Conservation (phyloP, 2,888 invertebrate genomes). For the Augochlorella aurata region DNA sequence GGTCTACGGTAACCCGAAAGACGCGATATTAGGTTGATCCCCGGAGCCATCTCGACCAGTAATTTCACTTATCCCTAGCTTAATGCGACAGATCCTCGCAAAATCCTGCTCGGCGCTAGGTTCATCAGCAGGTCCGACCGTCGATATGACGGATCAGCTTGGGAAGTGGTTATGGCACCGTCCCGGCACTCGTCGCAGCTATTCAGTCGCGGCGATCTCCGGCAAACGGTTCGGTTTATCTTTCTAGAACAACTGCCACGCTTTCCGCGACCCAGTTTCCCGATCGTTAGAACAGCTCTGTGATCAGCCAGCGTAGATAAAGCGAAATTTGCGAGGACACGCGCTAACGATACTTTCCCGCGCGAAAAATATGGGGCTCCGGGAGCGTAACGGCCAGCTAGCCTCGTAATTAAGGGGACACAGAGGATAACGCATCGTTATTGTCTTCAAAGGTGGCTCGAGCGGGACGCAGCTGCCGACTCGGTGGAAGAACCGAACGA, state of each 20-base stretch:
- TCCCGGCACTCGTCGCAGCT: not conserved
- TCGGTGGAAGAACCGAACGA: not conserved
- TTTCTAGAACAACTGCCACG: not conserved
- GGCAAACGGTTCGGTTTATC: not conserved
- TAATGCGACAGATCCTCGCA: not conserved
- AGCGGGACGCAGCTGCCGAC: not conserved
- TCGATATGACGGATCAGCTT: constrained; percentile 8
- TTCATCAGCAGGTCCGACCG: not conserved
- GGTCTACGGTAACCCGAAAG: not conserved
- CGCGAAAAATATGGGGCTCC: not conserved
- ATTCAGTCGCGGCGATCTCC: not conserved
- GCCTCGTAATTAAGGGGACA: not conserved
- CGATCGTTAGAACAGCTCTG: not conserved
- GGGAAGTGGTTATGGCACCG: not conserved
- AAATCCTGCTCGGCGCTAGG: not conserved
- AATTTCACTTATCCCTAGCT: not conserved
- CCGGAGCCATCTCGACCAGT: not conserved
- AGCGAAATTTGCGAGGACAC: not conserved
- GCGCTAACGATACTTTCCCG: not conserved
- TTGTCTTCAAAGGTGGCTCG: not conserved
- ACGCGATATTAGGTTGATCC: not conserved
- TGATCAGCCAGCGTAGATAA: not conserved
- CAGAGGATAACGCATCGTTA: constrained; percentile 5
- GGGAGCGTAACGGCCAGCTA: not conserved
- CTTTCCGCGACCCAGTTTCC: not conserved